These are phyloP conservation scores for Sus cebifrons DNA, from an alignment of 2,797 vertebrate genomes.

Conservation along the genomic window DNA sequence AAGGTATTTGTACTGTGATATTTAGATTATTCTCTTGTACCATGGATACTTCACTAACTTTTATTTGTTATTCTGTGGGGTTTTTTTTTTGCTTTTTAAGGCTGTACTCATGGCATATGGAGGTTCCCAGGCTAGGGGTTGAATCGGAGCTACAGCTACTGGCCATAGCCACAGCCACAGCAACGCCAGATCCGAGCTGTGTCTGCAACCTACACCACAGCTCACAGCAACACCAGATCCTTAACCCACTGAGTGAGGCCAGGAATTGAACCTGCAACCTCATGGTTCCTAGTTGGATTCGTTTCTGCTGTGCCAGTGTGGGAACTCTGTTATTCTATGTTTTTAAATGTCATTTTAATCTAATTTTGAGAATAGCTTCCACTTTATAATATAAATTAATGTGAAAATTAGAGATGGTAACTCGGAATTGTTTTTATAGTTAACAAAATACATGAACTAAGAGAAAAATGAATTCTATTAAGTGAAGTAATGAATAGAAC, in stretches of 20 bases:
- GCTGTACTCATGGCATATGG: no score
- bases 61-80: conserved; percentile 8
- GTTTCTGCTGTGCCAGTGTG: no score
- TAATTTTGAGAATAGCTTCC: neutral
- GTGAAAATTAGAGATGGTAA: conserved; percentile 1
- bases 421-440: conserved; percentile 4
- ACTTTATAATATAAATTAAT: conserved; percentile 38
- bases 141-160: no score
- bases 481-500: conserved; percentile 27
- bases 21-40: conserved; percentile 3
- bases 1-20: conserved; percentile 1
- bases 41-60: neutral
- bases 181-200: no score
- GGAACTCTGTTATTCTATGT: neutral
- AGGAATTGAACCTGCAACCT: no score
- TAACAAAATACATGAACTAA: neutral
- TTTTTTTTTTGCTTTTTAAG: no score
- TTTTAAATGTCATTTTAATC: conserved; percentile 39
- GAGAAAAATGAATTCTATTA: neutral
- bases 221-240: no score
- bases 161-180: no score
- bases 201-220: no score
- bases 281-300: no score
- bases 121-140: no score
- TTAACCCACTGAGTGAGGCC: no score